phyloP scores from a whole-genome alignment of 2,888 invertebrate species.

The Heliconius cydno region DNA sequence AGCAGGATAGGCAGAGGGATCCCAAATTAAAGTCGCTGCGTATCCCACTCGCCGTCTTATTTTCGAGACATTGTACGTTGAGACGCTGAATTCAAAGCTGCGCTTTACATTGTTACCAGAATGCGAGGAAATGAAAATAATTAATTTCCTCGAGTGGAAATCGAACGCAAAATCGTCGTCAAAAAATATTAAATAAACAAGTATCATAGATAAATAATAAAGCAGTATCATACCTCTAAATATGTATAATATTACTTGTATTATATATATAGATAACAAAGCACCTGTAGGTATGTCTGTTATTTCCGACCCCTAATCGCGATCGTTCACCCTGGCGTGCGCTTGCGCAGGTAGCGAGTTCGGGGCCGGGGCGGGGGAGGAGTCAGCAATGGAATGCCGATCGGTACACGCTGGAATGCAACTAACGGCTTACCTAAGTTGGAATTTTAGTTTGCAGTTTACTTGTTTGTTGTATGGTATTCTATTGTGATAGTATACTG shows the following conservation, averaged over 20 bases:
- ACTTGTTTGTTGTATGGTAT: slow-evolving; percentile 15
- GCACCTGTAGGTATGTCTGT: slow-evolving; percentile 48
- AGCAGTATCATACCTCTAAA: background rate
- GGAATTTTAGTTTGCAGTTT: slow-evolving; percentile 40
- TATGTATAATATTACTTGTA: background rate
- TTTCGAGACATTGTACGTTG: no score
- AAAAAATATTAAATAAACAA: background rate
- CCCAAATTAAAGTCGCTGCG: no score
- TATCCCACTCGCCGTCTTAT: no score
- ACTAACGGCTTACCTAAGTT: slow-evolving; percentile 55
- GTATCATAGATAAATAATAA: background rate
- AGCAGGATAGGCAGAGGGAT: no score
- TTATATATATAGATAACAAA: background rate
- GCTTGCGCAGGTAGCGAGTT: slow-evolving; percentile 63
- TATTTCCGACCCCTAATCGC: slow-evolving; percentile 58
- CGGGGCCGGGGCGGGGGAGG: slow-evolving; percentile 58
- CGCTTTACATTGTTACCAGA: no score
- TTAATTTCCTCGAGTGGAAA: no score
- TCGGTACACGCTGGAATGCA: slow-evolving; percentile 58
- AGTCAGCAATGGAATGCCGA: slow-evolving; percentile 62
- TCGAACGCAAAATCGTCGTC: no score
- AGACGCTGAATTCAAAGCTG: no score
- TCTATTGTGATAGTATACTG: background rate
- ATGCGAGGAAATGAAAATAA: no score
- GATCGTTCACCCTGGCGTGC: slow-evolving; percentile 60